A percentile compares a stretch with the other conserved stretches of the same genome.
phyloP scores from a whole-genome alignment of 1,140 invertebrate genomes.

The Acromyrmex heyeri region DNA sequence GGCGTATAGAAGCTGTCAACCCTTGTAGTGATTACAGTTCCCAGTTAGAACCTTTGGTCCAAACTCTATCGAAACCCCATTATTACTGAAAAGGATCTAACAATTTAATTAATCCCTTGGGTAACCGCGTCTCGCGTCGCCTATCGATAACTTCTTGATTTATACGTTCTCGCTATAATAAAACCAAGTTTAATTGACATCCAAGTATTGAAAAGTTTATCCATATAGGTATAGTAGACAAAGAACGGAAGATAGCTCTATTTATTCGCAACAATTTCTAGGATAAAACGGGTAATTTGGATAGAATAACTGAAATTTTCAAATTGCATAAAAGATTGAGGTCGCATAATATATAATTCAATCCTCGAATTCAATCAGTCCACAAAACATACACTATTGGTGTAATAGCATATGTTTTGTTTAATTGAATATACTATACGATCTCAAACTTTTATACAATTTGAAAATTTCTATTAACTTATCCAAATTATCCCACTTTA shows the following conservation, averaged over 20 bases:
- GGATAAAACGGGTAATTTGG: too few species aligned
- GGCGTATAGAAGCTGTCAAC: not conserved
- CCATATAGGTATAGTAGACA: not conserved
- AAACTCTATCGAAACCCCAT: not conserved
- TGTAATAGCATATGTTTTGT: too few species aligned
- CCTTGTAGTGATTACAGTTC: not conserved
- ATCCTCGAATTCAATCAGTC: too few species aligned
- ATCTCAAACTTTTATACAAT: too few species aligned
- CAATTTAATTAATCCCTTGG: slow-evolving; percentile 47
- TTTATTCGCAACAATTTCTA: not conserved
- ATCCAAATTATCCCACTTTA: too few species aligned
- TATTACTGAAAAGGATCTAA: slow-evolving; percentile 15
- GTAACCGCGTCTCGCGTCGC: not conserved
- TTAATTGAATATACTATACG: too few species aligned
- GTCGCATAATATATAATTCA: too few species aligned
- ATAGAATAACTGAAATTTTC: too few species aligned
- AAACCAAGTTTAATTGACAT: slow-evolving; percentile 30
- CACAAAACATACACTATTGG: too few species aligned
- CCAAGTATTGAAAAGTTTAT: not conserved
- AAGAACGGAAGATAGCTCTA: not conserved
- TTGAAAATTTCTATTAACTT: too few species aligned
- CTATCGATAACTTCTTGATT: slow-evolving; percentile 23
- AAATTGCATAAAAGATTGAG: too few species aligned
- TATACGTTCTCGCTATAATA: not conserved
- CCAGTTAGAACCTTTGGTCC: not conserved